Conservation (phyloP, 2,888 invertebrate species). For the Nomada flava region DNA sequence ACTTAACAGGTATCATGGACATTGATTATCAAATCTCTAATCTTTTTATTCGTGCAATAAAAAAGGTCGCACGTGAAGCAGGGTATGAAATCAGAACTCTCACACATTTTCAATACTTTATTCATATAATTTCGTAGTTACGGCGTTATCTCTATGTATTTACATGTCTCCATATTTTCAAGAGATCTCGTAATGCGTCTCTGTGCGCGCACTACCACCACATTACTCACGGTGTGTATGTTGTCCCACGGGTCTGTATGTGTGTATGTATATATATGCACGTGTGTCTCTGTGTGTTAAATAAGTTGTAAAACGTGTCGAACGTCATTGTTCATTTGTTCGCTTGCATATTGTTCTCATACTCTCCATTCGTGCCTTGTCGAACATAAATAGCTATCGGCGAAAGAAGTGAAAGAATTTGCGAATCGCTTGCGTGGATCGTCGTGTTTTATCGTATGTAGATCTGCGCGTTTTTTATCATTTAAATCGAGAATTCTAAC, state of each 20-base stretch:
- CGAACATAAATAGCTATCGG: constrained; percentile 38
- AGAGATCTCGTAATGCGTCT: constrained; percentile 70
- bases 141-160: constrained; percentile 77
- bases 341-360: constrained; percentile 25
- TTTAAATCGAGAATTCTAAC: constrained; percentile 59
- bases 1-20: too few relatives aligned
- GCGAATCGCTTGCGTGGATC: constrained; percentile 25
- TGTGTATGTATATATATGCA: constrained; percentile 19
- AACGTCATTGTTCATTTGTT: constrained; percentile 10
- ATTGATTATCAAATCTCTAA: too few relatives aligned
- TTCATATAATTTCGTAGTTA: constrained; percentile 78
- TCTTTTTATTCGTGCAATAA: too few relatives aligned
- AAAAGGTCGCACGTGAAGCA: neutral
- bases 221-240: constrained; percentile 25
- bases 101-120: constrained; percentile 74
- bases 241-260: constrained; percentile 9
- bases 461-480: constrained; percentile 31
- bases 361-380: constrained; percentile 14
- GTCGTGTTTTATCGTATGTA: constrained; percentile 28
- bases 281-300: constrained; percentile 10
- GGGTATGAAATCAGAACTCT: neutral
- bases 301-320: constrained; percentile 49
- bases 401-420: constrained; percentile 52
- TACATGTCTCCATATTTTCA: constrained; percentile 69
- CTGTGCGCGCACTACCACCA: constrained; percentile 51